Base-by-base conservation (phyloP, 2,888 invertebrate species). In the Osmoderma eremita region DNA sequence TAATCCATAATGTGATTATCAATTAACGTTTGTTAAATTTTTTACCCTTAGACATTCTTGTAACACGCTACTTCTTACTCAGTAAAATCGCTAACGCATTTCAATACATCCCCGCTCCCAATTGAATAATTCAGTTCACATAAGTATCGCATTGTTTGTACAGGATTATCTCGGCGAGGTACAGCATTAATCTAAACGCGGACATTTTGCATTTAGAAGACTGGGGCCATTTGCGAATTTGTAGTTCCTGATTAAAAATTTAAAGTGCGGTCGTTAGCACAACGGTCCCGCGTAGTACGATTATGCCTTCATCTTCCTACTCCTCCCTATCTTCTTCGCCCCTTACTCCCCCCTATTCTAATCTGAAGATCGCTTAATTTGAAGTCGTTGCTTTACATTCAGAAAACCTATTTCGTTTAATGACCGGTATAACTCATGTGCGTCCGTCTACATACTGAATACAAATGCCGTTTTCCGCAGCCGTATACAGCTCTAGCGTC, bases 361-460 rank as follows among this genome's bases (percentile, higher is more conserved):
- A 61, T 64, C 63, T 51, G 50, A 56, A 66, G 65, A 66, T 58
- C 50, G 65, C 41, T 58, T 66, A 66, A 66, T 61, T 61, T 45
- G 45, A 45, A 41, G 58, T 58, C 49, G 65, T 58, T 58, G 61
- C 65, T 66, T 66, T 66, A 66, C 48, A 66, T 66, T 66, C 65
- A 61, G 39, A 66, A 58, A 66, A 66, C 65, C 65, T 66, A 51
- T 66, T 66, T 61, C 41, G 50, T 66, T 66, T 66, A 66, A 66
- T 61, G 65, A 66, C 65, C 39, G 30, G 39, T 50, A 66, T 66
- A 66, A 41, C 65, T 66, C 65, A 66, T 49, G 49, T 39, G 41
- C 58, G 13, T 15, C 38, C 38, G 45, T 61, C 18, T 39, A 39
- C 22, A 41, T 50, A 42, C 58, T 48, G 65, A 58, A 58, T 66